A percentile compares a stretch with the other conserved stretches of the same genome.
Conservation (phyloP, 1,140 invertebrate species). For the Cydia strobilella region DNA sequence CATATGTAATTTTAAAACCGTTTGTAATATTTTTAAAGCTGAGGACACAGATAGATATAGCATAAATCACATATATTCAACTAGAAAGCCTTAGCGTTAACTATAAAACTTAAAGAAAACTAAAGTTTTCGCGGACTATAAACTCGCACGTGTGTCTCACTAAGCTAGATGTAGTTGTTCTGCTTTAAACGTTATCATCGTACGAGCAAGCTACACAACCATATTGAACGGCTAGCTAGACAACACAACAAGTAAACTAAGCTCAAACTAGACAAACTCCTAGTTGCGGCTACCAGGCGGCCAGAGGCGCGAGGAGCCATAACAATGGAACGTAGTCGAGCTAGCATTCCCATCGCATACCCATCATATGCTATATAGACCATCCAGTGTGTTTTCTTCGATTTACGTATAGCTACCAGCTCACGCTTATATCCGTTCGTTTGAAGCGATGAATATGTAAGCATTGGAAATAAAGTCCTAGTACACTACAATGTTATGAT, state of each 20-base stretch:
- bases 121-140: too few species aligned
- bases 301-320: constrained; percentile 17
- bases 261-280: constrained; percentile 29
- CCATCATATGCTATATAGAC: not conserved
- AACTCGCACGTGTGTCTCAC: not conserved
- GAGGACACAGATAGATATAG: too few species aligned
- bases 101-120: too few species aligned
- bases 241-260: constrained; percentile 18
- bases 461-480: not conserved
- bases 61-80: too few species aligned
- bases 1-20: too few species aligned
- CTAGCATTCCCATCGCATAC: not conserved
- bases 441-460: not conserved
- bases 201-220: not conserved
- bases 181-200: not conserved
- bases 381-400: not conserved
- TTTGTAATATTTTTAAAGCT: too few species aligned
- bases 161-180: not conserved
- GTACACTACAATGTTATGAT: not conserved
- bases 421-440: not conserved
- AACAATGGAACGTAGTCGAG: constrained; percentile 14
- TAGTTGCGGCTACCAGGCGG: constrained; percentile 21
- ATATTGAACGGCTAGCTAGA: constrained; percentile 12
- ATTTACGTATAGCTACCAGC: not conserved
- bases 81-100: too few species aligned